These are phyloP conservation scores for Belonocnema kinseyi DNA, from an alignment of 1,140 invertebrate species.

Conservation along the genomic window DNA sequence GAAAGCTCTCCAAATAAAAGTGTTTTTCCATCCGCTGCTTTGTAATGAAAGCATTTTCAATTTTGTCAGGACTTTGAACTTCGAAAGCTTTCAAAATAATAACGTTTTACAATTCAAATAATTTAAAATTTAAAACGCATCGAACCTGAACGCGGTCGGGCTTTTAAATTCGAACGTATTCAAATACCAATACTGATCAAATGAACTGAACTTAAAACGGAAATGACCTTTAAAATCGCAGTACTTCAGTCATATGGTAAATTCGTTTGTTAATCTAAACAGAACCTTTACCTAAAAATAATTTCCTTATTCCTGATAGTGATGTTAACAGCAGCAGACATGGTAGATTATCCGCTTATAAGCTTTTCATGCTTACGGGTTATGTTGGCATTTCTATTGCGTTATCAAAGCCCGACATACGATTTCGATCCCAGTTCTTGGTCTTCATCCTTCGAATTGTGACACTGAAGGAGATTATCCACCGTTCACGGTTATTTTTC, in stretches of 20 bases:
- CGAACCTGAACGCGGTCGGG: not conserved
- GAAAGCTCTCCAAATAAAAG: constrained; percentile 27
- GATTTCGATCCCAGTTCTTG: constrained; percentile 18
- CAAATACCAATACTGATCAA: not conserved
- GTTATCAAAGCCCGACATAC: constrained; percentile 28
- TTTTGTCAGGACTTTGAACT: constrained; percentile 24
- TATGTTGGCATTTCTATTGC: constrained; percentile 21
- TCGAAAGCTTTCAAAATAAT: constrained; percentile 16
- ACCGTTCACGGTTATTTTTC: constrained; percentile 12
- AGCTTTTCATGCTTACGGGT: constrained; percentile 20
- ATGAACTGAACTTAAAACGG: not conserved
- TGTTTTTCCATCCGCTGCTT: not conserved
- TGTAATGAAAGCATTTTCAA: constrained; percentile 16
- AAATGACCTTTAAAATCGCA: not conserved
- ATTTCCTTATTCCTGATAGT: constrained; percentile 5
- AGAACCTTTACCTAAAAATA: not conserved
- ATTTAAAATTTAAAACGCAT: not conserved
- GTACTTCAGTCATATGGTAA: too few species aligned
- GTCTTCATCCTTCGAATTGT: constrained; percentile 10
- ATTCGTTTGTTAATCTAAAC: not conserved
- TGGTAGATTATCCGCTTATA: constrained; percentile 27
- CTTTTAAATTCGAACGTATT: not conserved
- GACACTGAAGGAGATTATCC: not conserved
- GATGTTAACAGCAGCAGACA: constrained; percentile 13
- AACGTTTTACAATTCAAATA: constrained; percentile 12